Evolutionary conservation across 2,888 invertebrate species (phyloP).

Genomic region (Drosophila vallismaia): DNA sequence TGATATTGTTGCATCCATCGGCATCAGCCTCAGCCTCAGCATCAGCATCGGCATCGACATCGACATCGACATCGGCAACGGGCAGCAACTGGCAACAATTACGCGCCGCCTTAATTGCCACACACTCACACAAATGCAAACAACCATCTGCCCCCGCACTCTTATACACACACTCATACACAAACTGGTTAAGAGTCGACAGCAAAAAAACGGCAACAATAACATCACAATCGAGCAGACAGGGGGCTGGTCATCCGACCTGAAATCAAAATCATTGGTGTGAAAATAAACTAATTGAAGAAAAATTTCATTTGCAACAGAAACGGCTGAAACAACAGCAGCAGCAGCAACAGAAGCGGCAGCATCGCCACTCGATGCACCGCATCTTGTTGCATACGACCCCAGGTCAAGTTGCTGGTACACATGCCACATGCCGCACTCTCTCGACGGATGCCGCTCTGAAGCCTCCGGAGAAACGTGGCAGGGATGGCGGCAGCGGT

Average conservation of each 20-base stretch:
- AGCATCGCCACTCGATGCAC: conserved; percentile 42
- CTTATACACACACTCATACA: neutral
- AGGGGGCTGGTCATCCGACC: conserved; percentile 19
- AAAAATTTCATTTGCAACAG: conserved; percentile 71
- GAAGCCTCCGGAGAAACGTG: conserved; percentile 17
- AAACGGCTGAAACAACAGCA: conserved; percentile 18
- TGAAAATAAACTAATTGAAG: conserved; percentile 80
- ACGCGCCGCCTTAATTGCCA: conserved; percentile 76
- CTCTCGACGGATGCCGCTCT: conserved; percentile 24
- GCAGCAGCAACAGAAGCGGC: conserved; percentile 2
- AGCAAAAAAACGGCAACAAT: conserved; percentile 34
- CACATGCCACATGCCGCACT: conserved; percentile 7
- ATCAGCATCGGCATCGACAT: neutral
- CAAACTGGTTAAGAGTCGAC: conserved; percentile 27
- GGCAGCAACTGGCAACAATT: conserved; percentile 77
- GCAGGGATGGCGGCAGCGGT: neutral
- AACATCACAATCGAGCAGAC: conserved; percentile 34
- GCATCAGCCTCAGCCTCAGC: conserved; percentile 6
- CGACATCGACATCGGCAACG: conserved; percentile 41
- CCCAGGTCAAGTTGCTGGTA: conserved; percentile 69
- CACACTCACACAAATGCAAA: conserved; percentile 31
- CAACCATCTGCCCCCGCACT: conserved; percentile 1
- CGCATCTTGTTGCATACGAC: conserved; percentile 73
- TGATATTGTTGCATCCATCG: conserved; percentile 65
- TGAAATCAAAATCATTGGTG: conserved; percentile 77